phyloP scores from a whole-genome alignment of 2,888 invertebrate species.

The Caenorhabditis becei region DNA sequence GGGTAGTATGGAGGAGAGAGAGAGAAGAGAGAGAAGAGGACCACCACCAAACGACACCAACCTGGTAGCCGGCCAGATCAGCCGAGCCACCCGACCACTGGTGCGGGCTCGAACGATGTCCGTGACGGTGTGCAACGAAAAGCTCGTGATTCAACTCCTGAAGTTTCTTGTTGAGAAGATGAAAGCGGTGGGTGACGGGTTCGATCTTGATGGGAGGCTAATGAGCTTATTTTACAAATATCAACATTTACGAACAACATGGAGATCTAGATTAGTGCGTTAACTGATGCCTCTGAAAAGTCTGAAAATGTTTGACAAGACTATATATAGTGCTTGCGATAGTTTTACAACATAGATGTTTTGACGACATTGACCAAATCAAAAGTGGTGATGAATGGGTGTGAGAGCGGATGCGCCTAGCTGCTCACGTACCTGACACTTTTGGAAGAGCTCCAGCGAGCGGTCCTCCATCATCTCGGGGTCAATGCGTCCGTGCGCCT shows the following conservation, averaged over 20 bases:
- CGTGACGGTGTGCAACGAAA: conserved; percentile 67
- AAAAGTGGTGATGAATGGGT: not conserved
- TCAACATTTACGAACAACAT: not conserved
- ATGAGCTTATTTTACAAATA: not conserved
- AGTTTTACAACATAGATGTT: conserved; percentile 20
- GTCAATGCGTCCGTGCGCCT: conserved; percentile 79
- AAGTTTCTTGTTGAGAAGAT: conserved; percentile 8
- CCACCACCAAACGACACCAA: conserved; percentile 56
- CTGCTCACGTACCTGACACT: conserved; percentile 71
- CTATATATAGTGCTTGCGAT: no score
- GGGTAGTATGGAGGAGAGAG: not conserved
- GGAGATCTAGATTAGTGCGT: not conserved
- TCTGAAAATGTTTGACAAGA: no score
- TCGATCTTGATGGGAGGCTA: not conserved
- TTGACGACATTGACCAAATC: conserved; percentile 53
- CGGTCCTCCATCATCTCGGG: conserved; percentile 81
- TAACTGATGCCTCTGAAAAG: conserved; percentile 30
- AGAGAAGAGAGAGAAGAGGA: conserved; percentile 22
- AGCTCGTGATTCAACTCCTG: conserved; percentile 72
- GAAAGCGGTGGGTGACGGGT: not conserved
- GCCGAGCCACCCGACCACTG: conserved; percentile 55
- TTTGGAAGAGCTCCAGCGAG: conserved; percentile 74
- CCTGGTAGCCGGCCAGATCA: conserved; percentile 56
- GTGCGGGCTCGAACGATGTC: conserved; percentile 51
- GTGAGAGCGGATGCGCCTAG: conserved; percentile 9